Evolutionary conservation across 2,888 invertebrate species (phyloP), one percentile per base, ranked within the genome.

Genomic region (Xanthia icteritia): DNA sequence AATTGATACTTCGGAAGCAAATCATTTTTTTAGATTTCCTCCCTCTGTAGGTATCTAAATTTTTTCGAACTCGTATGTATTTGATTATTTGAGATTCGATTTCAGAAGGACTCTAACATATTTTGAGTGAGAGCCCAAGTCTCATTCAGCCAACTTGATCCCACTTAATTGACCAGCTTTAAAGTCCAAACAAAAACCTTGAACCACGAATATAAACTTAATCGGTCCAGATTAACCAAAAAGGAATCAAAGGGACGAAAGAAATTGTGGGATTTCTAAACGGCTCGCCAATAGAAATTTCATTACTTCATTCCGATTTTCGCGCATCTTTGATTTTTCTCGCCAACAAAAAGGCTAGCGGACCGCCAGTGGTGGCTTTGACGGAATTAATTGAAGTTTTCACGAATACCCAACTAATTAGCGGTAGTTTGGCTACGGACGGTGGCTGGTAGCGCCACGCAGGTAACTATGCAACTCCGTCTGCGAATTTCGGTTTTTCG

Each of bases 381-480:
- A 93, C 89, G 92, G 93, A 92, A 93, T 94, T 94, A 94, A 94
- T 94, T 94, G 93, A 93, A 94, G 94, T 94, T 94, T 94, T 93
- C 90, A 91, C 89, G 92, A 93, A 95, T 95, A 91, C 92, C 92
- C 90, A 93, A 92, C 93, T 94, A 94, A 94, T 93, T 93, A 93
- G 93, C 84, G 92, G 90, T 91, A 92, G 91, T 90, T 92, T 84
- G 90, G 89, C 84, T 74, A 82, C 82, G 86, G 86, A 80, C 83
- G 81, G 86, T 75, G 56, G 64, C 17, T 73, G 88, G 83, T 86
- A 84, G 86, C 64, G 81, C 81, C 79, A 68, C 76, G 86, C 87
- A 90, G 90, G 89, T 90, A 87, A 79, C 77, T 79, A 81, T 86
- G 88, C 88, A 86, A 76, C 84, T 85, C 71, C 69, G 72, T 76